Base-by-base conservation (phyloP, 2,888 invertebrate species). In the Catocala fraxini region DNA sequence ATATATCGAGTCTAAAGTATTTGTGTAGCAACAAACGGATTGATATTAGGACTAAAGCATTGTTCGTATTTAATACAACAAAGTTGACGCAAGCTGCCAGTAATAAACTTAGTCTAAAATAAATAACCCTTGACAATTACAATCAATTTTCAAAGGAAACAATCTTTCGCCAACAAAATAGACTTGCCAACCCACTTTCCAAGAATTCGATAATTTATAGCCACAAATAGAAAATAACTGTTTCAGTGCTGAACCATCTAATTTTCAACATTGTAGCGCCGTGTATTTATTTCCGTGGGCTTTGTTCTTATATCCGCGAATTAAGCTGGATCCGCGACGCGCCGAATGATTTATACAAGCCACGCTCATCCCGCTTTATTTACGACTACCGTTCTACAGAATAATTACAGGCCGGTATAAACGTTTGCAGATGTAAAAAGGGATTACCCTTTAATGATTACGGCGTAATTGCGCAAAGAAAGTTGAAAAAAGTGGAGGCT, bases 261-360 rank as follows among this genome's bases (percentile, higher is more conserved):
- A 86, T 86, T 85, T 84, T 75, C 84, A 84, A 85, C 80, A 82
- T 79, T 83, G 83, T 82, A 79, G 76, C 77, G 67, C 71, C 73
- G 74, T 89, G 83, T 90, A 91, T 93, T 91, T 92, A 91, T 92
- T 91, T 90, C 84, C 77, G 82, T 82, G 82, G 89, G 91, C 89
- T 91, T 93, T 91, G 91, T 92, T 91, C 91, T 92, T 91, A 89
- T 92, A 91, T 91, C 89, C 89, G 85, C 89, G 91, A 92, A 92
- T 91, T 92, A 93, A 89, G 73, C 83, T 81, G 87, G 87, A 89
- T 88, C 83, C 86, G 71, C 78, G 75, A 82, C 60, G 73, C 84
- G 81, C 83, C 88, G 88, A 93, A 93, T 93, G 93, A 93, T 93
- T 94, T 94, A 93, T 91, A 92, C 87, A 90, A 89, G 89, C 89